Conservation (phyloP, 2,797 vertebrate genomes). For the Poecile montanus region DNA sequence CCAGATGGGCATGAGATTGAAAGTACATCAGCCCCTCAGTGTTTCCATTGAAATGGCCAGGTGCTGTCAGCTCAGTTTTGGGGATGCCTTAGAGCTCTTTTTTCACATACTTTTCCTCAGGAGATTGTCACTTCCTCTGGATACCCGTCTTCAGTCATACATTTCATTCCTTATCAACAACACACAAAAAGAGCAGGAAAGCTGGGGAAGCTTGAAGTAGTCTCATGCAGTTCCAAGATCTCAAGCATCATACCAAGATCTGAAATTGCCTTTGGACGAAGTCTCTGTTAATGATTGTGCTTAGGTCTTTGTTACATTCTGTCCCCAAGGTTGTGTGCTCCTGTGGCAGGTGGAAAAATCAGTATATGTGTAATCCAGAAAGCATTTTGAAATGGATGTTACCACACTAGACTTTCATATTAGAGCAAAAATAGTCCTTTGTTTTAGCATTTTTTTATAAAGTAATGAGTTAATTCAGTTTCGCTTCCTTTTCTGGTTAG, state of each 20-base stretch:
- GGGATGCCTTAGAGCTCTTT: neutral
- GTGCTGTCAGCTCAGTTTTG: neutral
- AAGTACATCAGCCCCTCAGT: neutral
- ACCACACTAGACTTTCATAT: neutral
- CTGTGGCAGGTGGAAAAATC: neutral
- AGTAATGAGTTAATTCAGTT: neutral
- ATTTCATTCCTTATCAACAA: neutral
- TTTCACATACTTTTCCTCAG: neutral
- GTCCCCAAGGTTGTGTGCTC: neutral
- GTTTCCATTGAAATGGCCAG: neutral
- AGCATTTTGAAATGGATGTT: neutral
- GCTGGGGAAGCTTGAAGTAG: neutral
- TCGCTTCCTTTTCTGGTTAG: neutral
- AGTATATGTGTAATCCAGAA: neutral
- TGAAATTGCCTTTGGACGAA: neutral
- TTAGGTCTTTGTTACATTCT: neutral
- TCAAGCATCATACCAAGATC: neutral
- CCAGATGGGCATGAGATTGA: neutral
- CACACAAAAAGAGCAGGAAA: neutral
- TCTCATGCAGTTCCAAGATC: neutral
- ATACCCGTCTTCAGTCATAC: neutral
- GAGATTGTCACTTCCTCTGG: neutral
- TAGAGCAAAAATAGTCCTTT: neutral
- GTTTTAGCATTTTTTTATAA: neutral
- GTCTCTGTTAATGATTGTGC: neutral